Base-by-base conservation (phyloP, 2,797 vertebrate genomes). In the Denticeps clupeoides region DNA sequence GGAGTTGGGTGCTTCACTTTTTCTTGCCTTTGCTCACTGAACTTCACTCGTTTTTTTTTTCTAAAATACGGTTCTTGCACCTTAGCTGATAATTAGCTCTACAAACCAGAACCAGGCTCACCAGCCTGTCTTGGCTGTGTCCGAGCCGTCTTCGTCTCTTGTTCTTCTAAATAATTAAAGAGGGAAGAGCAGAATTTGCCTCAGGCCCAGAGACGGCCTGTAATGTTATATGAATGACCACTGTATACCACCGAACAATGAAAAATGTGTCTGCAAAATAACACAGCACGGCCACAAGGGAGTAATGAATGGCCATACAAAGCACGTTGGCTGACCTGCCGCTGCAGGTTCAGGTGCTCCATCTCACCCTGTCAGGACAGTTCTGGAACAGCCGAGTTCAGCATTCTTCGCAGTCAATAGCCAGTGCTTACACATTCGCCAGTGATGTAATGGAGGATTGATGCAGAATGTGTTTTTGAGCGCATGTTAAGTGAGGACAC, bases 401-500 rank as follows among this genome's bases (percentile, higher is more conserved):
- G 56, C 60, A 52, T 51, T 58, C 59, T 28, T 55, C 47, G 19
- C 12, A 25, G 60, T 69, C 62, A 40, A 72, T 69, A 56, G 49
- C 47, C 2, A 68, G 59, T 55, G 62, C 60, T 68, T 58, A 63
- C 51, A 64, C 49, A 46, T 63, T 56, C 49, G 61, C 49, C 58
- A 67, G 51, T 50, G 37, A 53, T 59, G 43, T 35, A 45, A 15
- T 33, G 15, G 51, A 58, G 61, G 48, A 64, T 49, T 62, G 65
- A 67, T 70, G 58, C 58, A 65, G 41, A 51, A 25, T 56, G 42
- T 50, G 49, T 18, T 54, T 27, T 12, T 41, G 19, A 21, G n/a
- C n/a, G n/a, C n/a, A n/a, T n/a, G n/a, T n/a, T n/a, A n/a, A n/a
- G n/a, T n/a, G n/a, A n/a, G n/a, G n/a, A n/a, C n/a, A n/a, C n/a